Evolutionary conservation across 2,797 vertebrate genomes (phyloP).

Genomic region (Carcharodon carcharias): DNA sequence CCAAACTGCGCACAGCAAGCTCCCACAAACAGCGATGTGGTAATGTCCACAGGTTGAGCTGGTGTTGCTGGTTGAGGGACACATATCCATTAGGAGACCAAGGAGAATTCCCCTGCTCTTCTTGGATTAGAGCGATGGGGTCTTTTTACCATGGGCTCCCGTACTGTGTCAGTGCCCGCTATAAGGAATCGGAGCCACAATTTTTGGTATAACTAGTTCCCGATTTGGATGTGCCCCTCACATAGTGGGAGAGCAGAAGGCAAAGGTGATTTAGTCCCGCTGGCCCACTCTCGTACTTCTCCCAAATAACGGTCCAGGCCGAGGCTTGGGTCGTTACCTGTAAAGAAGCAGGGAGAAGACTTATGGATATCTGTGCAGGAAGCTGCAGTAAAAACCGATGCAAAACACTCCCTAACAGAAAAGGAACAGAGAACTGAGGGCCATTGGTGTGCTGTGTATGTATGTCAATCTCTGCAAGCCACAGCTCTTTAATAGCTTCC

Average conservation of each 20-base stretch:
- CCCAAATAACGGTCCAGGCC: neutral
- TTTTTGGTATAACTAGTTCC: neutral
- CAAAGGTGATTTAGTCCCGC: neutral
- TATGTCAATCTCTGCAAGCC: neutral
- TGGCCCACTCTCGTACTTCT: neutral
- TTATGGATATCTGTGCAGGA: neutral
- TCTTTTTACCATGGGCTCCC: neutral
- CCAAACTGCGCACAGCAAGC: too few species aligned
- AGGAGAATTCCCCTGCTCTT: too few species aligned
- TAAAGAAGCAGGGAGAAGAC: neutral
- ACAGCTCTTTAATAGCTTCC: neutral
- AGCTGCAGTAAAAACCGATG: neutral
- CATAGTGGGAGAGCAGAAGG: neutral
- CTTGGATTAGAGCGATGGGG: too few species aligned
- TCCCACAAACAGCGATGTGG: neutral
- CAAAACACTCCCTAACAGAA: neutral
- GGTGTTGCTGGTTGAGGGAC: too few species aligned
- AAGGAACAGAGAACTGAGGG: neutral
- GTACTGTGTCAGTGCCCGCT: neutral
- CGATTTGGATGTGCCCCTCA: neutral
- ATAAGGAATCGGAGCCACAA: neutral
- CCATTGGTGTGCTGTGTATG: neutral
- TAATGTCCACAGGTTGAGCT: neutral
- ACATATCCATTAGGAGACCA: too few species aligned
- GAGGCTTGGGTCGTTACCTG: neutral